These are phyloP conservation scores for Rhinophrynus dorsalis DNA, from an alignment of 2,797 vertebrate species.

Conservation along the genomic window DNA sequence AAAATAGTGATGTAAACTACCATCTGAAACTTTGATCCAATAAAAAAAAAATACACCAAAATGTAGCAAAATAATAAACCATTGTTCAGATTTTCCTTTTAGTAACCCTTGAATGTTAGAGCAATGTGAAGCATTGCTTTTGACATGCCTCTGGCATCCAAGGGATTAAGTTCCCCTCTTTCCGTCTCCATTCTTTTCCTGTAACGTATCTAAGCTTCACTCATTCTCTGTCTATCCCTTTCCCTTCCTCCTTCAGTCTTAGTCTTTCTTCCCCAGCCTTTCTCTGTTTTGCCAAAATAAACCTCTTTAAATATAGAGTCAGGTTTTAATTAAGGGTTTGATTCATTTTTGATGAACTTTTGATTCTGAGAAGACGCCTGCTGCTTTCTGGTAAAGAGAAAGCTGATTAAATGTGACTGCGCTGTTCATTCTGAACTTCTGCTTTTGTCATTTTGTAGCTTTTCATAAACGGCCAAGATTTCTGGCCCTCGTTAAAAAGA, in stretches of 20 bases:
- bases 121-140: too few species aligned
- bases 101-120: too few species aligned
- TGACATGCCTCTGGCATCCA: too few species aligned
- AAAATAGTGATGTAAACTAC: too few species aligned
- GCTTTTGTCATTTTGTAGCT: slow-evolving; percentile 47
- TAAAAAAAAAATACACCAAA: too few species aligned
- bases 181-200: too few species aligned
- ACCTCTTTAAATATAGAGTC: slow-evolving; percentile 34
- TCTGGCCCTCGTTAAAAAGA: slow-evolving; percentile 46
- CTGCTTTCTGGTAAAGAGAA: slow-evolving; percentile 38
- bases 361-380: slow-evolving; percentile 44
- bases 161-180: too few species aligned
- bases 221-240: neutral
- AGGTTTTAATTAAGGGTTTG: slow-evolving; percentile 54
- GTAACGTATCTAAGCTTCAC: neutral
- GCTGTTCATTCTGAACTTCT: slow-evolving; percentile 26
- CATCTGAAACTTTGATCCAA: too few species aligned
- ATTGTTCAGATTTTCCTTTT: too few species aligned
- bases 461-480: slow-evolving; percentile 47
- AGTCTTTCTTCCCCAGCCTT: neutral
- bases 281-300: slow-evolving; percentile 35
- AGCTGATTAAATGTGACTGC: slow-evolving; percentile 46
- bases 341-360: slow-evolving; percentile 56
- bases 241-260: neutral
- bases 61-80: too few species aligned